Base-by-base conservation (phyloP, 2,888 invertebrate species). In the Nephrotoma flavescens region DNA sequence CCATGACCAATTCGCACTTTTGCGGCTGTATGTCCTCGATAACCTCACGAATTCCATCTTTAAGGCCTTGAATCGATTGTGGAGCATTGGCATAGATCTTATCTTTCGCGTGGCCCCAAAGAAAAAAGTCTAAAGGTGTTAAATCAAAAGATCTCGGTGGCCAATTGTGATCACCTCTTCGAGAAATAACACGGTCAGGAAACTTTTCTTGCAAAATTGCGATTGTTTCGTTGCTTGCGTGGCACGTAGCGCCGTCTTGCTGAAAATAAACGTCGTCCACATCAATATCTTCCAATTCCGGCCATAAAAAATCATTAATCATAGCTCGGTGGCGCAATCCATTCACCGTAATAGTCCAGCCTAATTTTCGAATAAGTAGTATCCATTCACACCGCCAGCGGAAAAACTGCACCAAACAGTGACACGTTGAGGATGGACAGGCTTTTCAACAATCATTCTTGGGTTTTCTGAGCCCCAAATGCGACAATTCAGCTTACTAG, bases 1-100 rank as follows among this genome's bases (percentile, higher is more conserved):
- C 86, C 86, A 87, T 87, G 31, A 87, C 87, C 86, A 84, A 86
- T 45, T 85, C 85, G 85, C 87, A 42, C n/a, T 87, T 15, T 87
- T 41, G 87, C 87, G 3, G 87, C 85, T 41, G 41, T 87, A 87
- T 87, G 52, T 57, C 52, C 52, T 57, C 52, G 52, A 57, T 57
- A 57, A 57, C n/a, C 19, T 57, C 15, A 57, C 52, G 52, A 57
- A 57, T 15, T 57, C 7, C 52, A 57, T 15, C 15, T 57, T 57
- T 15, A 57, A 57, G 52, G 15, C 7, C 52, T 15, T 57, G 52
- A 57, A 57, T 15, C 52, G 52, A 19, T 19, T 57, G 52, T 57
- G 52, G 52, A 57, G 52, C 52, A 57, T 57, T 57, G 52, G 15
- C 52, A 57, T 57, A 57, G 52, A 57, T 1, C 52, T 15, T 57